Evolutionary conservation across 2,888 invertebrate genomes (phyloP).

Genomic region (Prenolepis imparis): DNA sequence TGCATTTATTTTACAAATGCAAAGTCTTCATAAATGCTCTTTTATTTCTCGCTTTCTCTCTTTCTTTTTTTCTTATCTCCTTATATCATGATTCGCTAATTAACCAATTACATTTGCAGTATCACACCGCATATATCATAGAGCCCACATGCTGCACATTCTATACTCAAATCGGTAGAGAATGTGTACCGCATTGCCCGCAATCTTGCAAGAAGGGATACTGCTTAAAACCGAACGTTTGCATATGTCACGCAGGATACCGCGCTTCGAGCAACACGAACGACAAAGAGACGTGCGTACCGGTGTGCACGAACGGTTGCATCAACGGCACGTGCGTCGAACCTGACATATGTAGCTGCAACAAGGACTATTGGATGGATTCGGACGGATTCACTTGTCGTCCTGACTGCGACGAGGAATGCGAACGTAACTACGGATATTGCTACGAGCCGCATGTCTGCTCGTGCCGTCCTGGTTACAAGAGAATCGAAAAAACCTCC

Average conservation of each 20-base stretch:
- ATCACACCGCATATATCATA: conserved; percentile 27
- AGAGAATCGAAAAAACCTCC: conserved; percentile 34
- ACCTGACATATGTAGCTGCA: conserved; percentile 85
- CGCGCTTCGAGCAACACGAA: background rate
- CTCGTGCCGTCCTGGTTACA: conserved; percentile 88
- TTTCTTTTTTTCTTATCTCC: background rate
- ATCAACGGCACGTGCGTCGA: conserved; percentile 75
- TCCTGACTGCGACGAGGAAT: conserved; percentile 38
- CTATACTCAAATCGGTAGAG: conserved; percentile 48
- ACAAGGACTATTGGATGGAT: background rate
- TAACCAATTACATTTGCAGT: conserved; percentile 56
- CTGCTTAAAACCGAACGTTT: conserved; percentile 70
- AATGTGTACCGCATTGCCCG: conserved; percentile 75
- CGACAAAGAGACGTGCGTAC: background rate
- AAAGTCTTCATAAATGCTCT: background rate
- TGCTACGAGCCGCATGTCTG: conserved; percentile 88
- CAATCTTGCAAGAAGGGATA: conserved; percentile 78
- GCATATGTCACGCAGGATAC: conserved; percentile 72
- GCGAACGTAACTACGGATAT: conserved; percentile 28
- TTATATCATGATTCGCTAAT: background rate
- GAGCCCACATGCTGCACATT: conserved; percentile 71
- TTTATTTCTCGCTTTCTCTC: background rate
- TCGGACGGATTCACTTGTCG: conserved; percentile 28
- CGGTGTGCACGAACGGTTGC: conserved; percentile 68
- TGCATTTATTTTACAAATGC: background rate